Percentiles rank a stretch among this genome's conserved stretches.
Conservation (phyloP, 2,888 invertebrate genomes). For the Uloborus plumipes region DNA sequence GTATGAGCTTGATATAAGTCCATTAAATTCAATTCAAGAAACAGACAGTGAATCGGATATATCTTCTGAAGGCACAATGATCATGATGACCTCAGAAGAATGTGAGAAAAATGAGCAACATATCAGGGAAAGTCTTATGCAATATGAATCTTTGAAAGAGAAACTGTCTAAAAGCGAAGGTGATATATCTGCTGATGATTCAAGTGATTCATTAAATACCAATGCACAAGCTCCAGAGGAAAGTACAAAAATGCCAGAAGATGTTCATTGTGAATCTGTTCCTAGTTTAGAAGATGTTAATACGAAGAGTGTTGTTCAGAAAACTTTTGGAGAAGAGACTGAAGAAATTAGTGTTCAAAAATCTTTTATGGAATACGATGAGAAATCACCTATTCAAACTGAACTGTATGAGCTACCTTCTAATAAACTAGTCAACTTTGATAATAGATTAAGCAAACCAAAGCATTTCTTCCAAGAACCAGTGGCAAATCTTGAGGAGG, state of each 20-base stretch:
- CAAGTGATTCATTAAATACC: not conserved
- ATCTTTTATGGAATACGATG: no score
- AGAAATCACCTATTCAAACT: not conserved
- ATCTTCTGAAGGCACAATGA: constrained; percentile 67
- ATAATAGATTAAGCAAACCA: no score
- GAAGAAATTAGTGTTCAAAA: not conserved
- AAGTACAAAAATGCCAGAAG: not conserved
- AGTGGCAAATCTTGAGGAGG: not conserved
- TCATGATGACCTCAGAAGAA: constrained; percentile 67
- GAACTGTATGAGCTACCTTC: not conserved
- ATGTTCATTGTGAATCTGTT: not conserved
- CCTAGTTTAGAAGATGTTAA: not conserved
- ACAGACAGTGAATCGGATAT: constrained; percentile 66
- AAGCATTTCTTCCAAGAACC: not conserved
- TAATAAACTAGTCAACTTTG: no score
- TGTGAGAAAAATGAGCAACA: constrained; percentile 65
- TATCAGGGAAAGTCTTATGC: constrained; percentile 52
- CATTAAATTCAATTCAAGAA: constrained; percentile 65
- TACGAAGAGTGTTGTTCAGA: not conserved
- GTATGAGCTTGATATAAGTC: constrained; percentile 65
- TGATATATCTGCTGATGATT: not conserved
- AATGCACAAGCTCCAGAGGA: not conserved
- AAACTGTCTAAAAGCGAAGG: not conserved
- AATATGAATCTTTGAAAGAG: constrained; percentile 45
- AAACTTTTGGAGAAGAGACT: not conserved